phyloP scores from a whole-genome alignment of 2,888 invertebrate genomes.

The Acleris laterana region DNA sequence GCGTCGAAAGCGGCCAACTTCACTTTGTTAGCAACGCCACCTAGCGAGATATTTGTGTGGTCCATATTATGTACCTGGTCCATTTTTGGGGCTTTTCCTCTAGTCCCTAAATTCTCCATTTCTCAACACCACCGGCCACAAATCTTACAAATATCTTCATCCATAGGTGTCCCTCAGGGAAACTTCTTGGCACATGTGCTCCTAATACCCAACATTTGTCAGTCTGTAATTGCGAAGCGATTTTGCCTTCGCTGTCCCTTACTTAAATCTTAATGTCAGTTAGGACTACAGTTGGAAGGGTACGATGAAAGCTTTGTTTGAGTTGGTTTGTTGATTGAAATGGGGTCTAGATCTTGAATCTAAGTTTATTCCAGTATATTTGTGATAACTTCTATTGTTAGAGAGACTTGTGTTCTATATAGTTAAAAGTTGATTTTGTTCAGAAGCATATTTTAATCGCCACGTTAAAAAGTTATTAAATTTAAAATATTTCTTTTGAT shows the following conservation, averaged over 20 bases:
- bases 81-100: too few relatives aligned
- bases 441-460: too few relatives aligned
- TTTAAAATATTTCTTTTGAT: not conserved
- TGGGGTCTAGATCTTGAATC: not conserved
- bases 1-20: too few relatives aligned
- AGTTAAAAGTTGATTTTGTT: too few relatives aligned
- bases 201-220: conserved; percentile 82
- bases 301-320: conserved; percentile 38
- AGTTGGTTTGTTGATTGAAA: conserved; percentile 35
- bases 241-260: conserved; percentile 79
- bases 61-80: too few relatives aligned
- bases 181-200: conserved; percentile 78
- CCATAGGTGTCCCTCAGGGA: conserved; percentile 39
- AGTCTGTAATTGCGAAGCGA: conserved; percentile 82
- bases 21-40: too few relatives aligned
- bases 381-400: not conserved
- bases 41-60: too few relatives aligned
- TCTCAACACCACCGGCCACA: conserved; percentile 18
- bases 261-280: conserved; percentile 79
- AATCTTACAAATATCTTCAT: conserved; percentile 12
- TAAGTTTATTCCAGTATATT: not conserved
- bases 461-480: too few relatives aligned
- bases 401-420: too few relatives aligned
- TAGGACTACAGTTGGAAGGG: conserved; percentile 53
- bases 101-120: conserved; percentile 9